Evolutionary conservation across 2,113 vertebrate species (phyloP).

Genomic region (Phalacrocorax carbo): DNA sequence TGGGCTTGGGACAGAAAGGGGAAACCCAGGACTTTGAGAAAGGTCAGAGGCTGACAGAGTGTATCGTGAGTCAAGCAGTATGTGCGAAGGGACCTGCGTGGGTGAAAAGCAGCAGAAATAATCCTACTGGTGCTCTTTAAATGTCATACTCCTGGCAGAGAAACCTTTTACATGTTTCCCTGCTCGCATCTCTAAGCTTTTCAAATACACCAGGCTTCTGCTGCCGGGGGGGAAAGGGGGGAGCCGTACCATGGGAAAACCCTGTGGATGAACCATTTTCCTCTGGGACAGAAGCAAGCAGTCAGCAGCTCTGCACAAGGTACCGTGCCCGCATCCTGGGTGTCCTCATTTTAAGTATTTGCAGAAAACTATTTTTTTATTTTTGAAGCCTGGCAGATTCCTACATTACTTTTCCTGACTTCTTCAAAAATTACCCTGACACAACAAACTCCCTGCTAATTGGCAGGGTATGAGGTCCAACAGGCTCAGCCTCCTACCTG

Average conservation of each 20-base stretch:
- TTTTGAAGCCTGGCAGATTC: background rate
- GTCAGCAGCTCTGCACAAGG: background rate
- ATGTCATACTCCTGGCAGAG: constrained; percentile 31
- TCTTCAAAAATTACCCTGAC: background rate
- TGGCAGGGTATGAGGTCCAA: background rate
- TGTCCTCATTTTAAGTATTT: background rate
- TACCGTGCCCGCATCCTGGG: accelerated
- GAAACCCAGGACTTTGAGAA: background rate
- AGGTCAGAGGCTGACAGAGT: background rate
- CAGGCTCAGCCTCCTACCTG: background rate
- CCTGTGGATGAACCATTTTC: background rate
- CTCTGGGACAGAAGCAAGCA: background rate
- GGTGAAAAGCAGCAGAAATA: background rate
- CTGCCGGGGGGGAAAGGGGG: background rate
- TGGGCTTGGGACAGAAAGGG: background rate
- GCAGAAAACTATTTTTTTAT: background rate
- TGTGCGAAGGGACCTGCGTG: background rate
- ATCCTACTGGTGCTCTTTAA: background rate
- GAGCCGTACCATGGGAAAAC: background rate
- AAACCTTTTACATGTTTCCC: background rate
- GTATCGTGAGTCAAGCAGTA: background rate
- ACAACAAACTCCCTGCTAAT: background rate
- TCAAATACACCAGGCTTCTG: background rate
- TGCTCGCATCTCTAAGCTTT: background rate
- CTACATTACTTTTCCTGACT: background rate